phyloP scores from a whole-genome alignment of 30 jellyfish, hydroid and myxozoan genomes.

The Turritopsis dohrnii region DNA sequence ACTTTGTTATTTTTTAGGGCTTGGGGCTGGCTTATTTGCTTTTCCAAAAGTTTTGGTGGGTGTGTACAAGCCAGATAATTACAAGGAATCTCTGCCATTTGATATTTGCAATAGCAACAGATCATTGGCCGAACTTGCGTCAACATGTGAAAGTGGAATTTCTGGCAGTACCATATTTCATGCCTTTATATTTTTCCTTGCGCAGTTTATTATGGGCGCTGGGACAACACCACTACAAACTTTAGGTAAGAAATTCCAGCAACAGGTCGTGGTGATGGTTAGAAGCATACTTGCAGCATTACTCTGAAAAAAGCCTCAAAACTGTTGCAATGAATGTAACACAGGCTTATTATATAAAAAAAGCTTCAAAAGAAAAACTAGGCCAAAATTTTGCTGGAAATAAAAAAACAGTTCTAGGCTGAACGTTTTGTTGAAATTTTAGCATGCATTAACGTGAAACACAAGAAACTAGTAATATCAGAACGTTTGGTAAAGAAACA shows the following conservation, averaged over 20 bases:
- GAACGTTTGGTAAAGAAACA: too few relatives aligned
- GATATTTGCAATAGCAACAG: constrained; percentile 29
- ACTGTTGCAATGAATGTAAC: too few relatives aligned
- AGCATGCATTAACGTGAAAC: too few relatives aligned
- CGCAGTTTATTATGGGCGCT: constrained; percentile 69
- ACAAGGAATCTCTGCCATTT: not conserved
- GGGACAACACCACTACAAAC: constrained; percentile 83
- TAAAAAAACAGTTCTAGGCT: too few relatives aligned
- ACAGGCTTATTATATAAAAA: too few relatives aligned
- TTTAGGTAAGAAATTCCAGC: constrained; percentile 29
- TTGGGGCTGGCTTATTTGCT: constrained; percentile 73
- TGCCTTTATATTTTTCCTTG: constrained; percentile 39
- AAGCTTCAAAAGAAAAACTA: too few relatives aligned
- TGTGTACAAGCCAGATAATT: constrained; percentile 43
- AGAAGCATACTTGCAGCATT: too few relatives aligned
- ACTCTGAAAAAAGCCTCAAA: too few relatives aligned
- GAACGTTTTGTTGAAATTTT: too few relatives aligned
- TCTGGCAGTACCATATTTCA: constrained; percentile 21
- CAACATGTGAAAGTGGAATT: constrained; percentile 11
- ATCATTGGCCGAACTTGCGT: not conserved
- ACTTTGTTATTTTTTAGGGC: constrained; percentile 37
- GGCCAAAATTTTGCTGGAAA: too few relatives aligned
- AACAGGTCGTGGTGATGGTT: not conserved
- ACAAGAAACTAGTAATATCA: too few relatives aligned
- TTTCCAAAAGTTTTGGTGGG: constrained; percentile 78